Conservation (phyloP, 2,113 vertebrate species). For the Pelusios castaneus region DNA sequence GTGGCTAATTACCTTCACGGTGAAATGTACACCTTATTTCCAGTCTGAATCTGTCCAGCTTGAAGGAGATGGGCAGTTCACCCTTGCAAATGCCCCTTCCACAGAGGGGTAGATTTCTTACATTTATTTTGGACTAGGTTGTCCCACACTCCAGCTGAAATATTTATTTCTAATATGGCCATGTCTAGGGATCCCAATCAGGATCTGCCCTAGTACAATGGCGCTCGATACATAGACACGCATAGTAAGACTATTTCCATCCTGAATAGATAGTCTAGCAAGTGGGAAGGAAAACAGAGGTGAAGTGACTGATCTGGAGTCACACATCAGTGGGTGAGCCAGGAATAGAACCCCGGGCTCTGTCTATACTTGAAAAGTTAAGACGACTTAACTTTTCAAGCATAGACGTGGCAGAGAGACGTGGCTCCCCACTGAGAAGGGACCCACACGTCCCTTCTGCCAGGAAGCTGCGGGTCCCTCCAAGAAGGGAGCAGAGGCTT, state of each 20-base stretch:
- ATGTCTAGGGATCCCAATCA: not conserved
- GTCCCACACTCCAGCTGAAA: not conserved
- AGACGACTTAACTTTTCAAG: too few species aligned
- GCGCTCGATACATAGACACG: not conserved
- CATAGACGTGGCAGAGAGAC: too few species aligned
- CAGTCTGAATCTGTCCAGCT: not conserved
- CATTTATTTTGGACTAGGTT: not conserved
- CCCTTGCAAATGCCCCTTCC: not conserved
- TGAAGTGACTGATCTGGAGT: not conserved
- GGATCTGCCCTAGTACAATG: not conserved
- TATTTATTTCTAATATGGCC: not conserved
- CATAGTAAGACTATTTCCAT: not conserved
- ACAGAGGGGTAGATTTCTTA: not conserved
- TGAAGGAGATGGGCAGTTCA: not conserved
- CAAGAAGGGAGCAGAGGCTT: too few species aligned
- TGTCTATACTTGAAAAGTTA: too few species aligned
- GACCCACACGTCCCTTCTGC: too few species aligned
- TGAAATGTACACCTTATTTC: not conserved
- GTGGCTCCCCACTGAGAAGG: too few species aligned
- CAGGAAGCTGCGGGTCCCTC: too few species aligned
- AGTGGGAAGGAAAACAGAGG: not conserved
- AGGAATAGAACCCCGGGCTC: not conserved
- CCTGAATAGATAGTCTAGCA: not conserved
- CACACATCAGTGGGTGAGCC: not conserved
- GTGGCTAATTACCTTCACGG: not conserved